Percentiles rank a stretch among this genome's conserved stretches.
phyloP scores from a whole-genome alignment of 2,113 vertebrate genomes.

The Hiodon alosoides region DNA sequence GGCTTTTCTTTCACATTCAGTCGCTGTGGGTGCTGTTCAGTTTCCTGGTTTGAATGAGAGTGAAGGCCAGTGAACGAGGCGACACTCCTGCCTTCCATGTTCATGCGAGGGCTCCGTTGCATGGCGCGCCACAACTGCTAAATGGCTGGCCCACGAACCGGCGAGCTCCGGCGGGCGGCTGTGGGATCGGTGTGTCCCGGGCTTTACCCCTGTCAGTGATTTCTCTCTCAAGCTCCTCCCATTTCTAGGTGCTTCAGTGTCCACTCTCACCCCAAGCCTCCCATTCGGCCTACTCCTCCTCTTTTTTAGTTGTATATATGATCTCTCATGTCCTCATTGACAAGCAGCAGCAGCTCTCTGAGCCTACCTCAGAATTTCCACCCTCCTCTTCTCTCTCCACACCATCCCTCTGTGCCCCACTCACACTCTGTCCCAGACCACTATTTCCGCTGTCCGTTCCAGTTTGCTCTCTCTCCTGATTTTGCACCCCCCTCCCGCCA shows the following conservation, averaged over 20 bases:
- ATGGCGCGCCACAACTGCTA: no score
- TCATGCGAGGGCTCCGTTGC: no score
- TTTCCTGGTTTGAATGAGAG: no score
- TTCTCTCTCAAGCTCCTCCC: conserved; percentile 39
- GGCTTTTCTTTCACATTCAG: no score
- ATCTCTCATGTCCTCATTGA: conserved; percentile 59
- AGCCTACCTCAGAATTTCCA: conserved; percentile 44
- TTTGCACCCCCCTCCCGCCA: not conserved
- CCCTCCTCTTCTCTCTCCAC: conserved; percentile 18
- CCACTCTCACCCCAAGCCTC: conserved; percentile 40
- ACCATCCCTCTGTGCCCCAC: conserved; percentile 23
- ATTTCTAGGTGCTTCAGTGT: conserved; percentile 63
- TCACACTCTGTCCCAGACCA: not conserved
- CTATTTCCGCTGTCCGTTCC: not conserved
- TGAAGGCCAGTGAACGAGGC: no score
- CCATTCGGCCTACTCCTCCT: conserved; percentile 19
- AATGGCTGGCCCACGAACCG: no score
- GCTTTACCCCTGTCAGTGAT: not conserved
- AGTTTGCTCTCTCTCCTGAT: not conserved
- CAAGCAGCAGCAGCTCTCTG: conserved; percentile 57
- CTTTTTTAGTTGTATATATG: conserved; percentile 28
- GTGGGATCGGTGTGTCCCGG: no score
- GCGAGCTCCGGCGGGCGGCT: no score
- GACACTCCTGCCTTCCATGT: no score
- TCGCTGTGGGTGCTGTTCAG: no score